Evolutionary conservation across 2,888 invertebrate genomes (phyloP), one percentile per base, ranked within the genome.

Genomic region (Mactromeris polynyma): DNA sequence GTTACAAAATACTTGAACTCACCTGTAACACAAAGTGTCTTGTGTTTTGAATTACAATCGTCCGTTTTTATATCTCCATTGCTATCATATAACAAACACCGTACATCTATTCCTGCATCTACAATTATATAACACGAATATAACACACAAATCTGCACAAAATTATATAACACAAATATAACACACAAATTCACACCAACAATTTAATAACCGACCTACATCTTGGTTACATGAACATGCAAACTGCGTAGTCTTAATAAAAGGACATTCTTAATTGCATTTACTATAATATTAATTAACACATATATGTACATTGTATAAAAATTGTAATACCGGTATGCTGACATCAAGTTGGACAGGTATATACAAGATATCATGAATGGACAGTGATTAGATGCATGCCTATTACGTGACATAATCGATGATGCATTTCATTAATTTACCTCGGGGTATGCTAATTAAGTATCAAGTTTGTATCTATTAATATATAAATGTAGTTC

Each of bases 401-500:
- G 33, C 36, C 73, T 36, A 73, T 73, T 73, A 73, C 36, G 73
- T 73, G 14, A 73, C n/a, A 4, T 73, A 33, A 73, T 73, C 73
- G 36, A 73, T 36, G 19, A 33, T 73, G 19, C 11, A 73, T 73
- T 73, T 73, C 73, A 73, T 36, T 14, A 31, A 73, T 73, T 73
- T 73, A 17, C 73, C 73, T 73, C 17, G 19, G 36, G 73, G 36
- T 36, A 73, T 73, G 26, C 36, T 17, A 2, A 33, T 36, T 1
- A 17, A 33, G 31, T 31, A 73, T 19, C 73, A 33, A 33, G 33
- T 2, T n/a, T 33, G 73, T 33, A 36, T 33, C 73, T 36, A 33
- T 33, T 7, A 14, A 36, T 73, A 33, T 11, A 73, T 33, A 14
- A 33, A 36, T 1, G 14, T 73, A 19, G 36, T 73, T 2, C 14